Evolutionary conservation across 1,140 invertebrate genomes (phyloP).

Genomic region (Sinella curviseta): DNA sequence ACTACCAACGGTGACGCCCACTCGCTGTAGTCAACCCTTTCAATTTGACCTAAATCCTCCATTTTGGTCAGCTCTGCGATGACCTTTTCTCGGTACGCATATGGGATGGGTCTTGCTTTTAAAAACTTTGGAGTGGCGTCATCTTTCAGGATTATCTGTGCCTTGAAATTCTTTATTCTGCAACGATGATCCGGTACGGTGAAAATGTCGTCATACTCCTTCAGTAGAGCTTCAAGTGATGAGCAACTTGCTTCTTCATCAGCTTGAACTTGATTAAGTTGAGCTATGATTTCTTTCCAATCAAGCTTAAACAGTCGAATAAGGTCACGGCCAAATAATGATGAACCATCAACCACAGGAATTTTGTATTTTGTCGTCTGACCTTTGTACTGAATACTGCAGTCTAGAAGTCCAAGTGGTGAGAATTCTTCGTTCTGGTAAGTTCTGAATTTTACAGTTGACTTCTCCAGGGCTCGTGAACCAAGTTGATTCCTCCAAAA

Average conservation of each 20-base stretch:
- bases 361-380: not conserved
- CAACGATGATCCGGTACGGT: not conserved
- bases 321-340: not conserved
- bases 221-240: not conserved
- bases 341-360: not conserved
- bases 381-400: not conserved
- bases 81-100: not conserved
- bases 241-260: not conserved
- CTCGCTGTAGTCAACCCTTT: slow-evolving; percentile 28
- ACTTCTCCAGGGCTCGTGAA: not conserved
- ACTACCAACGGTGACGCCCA: slow-evolving; percentile 55
- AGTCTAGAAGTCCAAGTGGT: not conserved
- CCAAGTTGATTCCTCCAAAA: not conserved
- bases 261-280: not conserved
- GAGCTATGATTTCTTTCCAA: not conserved
- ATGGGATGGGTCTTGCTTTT: slow-evolving; percentile 12
- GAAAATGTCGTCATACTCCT: slow-evolving; percentile 34
- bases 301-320: not conserved
- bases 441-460: not conserved
- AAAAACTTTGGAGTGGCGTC: slow-evolving; percentile 3
- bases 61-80: slow-evolving; percentile 7
- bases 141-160: not conserved
- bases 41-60: not conserved
- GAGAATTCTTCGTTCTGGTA: not conserved
- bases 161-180: slow-evolving; percentile 12